phyloP scores from a whole-genome alignment of 2,888 invertebrate species.

The Caenorhabditis virilis region DNA sequence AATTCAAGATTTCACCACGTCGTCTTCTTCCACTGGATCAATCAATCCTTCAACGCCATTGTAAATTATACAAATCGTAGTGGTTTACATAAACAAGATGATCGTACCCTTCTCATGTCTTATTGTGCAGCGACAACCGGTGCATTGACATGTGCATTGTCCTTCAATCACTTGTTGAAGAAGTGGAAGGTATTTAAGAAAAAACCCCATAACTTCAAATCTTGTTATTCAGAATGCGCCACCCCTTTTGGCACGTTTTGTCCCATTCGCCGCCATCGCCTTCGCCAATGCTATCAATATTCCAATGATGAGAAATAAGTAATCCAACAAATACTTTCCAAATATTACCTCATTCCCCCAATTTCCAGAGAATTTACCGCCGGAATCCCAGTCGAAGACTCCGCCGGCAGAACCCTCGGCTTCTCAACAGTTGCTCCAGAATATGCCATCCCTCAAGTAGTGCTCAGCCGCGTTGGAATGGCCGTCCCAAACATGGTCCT shows the following conservation, averaged over 20 bases:
- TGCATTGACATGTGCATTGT: conserved; percentile 45
- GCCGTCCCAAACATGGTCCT: conserved; percentile 78
- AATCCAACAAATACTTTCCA: background rate
- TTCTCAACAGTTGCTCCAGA: conserved; percentile 73
- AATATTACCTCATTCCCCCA: background rate
- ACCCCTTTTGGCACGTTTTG: conserved; percentile 82
- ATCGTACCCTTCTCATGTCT: conserved; percentile 68
- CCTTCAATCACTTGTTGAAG: conserved; percentile 39
- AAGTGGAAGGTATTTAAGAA: conserved; percentile 34
- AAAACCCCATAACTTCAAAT: no score
- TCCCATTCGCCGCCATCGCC: conserved; percentile 91
- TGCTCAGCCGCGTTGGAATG: conserved; percentile 86
- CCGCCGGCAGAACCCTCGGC: conserved; percentile 39
- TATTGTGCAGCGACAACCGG: conserved; percentile 48
- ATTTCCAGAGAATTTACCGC: conserved; percentile 45
- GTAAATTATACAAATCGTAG: conserved; percentile 95
- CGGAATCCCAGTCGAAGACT: conserved; percentile 44
- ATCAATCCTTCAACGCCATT: conserved; percentile 82
- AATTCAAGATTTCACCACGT: conserved; percentile 86
- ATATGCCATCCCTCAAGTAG: conserved; percentile 84
- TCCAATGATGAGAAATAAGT: conserved; percentile 81
- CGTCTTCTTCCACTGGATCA: conserved; percentile 90
- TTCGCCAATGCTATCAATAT: conserved; percentile 97
- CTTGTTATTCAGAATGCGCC: conserved; percentile 71
- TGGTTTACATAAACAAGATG: conserved; percentile 34